Base-by-base conservation (phyloP, 1,140 invertebrate species). In the Cataglyphis hispanica region DNA sequence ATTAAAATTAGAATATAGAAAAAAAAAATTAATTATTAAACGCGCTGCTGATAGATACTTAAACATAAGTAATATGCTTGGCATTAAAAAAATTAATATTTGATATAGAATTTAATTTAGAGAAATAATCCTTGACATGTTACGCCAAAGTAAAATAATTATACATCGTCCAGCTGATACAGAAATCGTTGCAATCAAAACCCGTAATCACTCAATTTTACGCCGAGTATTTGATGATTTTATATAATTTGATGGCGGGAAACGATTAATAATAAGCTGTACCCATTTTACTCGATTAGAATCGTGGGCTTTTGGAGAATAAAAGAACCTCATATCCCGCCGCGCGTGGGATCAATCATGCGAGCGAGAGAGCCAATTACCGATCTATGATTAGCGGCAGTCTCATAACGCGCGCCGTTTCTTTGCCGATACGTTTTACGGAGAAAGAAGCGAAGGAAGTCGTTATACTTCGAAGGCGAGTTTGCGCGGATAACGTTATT, bases 291-390 rank as follows among this genome's bases (percentile, higher is more conserved):
- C 76, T 31, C 31, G 31, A 25, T 46, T 19, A 53, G 31, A 50
- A 50, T 66, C 63, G 63, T 80, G 46, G 76, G 76, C 50, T 80
- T 85, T 86, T 60, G 56, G 50, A 81, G 80, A 60, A 77, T 67
- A 58, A 81, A 80, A 70, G 69, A 80, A 40, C 56, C 66, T 34
- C 34, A 22, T 31, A 46, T 56, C 76, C 27, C 66, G 46, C 16
- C 46, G 46, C 56, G 86, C 76, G 81, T 83, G 78, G 78, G 53
- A 83, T 72, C 67, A 69, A 72, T 81, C 78, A 80, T 67, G 78
- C 64, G 72, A 81, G 64, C 78, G 34, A 16, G 64, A 69, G 13
- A 74, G 53, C 78, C 78, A 83, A 83, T 83, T 72, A 83, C 78
- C 67, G 53, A 83, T 83, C 78, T 53, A 43, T 37, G 78, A 83